Conservation (phyloP, 2,888 invertebrate species). For the Andrena marginata region DNA sequence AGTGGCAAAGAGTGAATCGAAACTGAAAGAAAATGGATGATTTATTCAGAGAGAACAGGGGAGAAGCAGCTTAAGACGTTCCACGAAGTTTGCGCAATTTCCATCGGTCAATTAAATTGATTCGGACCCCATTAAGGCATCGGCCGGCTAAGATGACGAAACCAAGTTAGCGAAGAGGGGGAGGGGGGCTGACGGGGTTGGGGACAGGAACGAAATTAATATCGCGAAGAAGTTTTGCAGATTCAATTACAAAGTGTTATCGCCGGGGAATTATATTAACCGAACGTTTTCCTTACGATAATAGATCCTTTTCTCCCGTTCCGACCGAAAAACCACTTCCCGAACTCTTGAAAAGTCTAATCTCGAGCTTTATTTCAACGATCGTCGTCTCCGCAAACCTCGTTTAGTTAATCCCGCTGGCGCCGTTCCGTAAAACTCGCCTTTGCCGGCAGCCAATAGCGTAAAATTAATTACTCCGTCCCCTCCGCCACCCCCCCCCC, state of each 20-base stretch:
- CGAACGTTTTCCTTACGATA: constrained; percentile 39
- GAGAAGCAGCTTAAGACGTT: neutral
- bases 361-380: constrained; percentile 61
- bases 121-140: constrained; percentile 20
- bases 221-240: constrained; percentile 39
- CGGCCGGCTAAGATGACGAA: constrained; percentile 11
- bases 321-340: constrained; percentile 35
- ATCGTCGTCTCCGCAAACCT: constrained; percentile 52
- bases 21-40: neutral
- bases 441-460: constrained; percentile 57
- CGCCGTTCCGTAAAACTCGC: constrained; percentile 58
- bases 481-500: neutral
- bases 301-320: constrained; percentile 40
- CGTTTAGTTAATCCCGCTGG: constrained; percentile 63
- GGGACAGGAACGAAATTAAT: constrained; percentile 41
- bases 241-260: constrained; percentile 59
- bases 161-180: neutral
- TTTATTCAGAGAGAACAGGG: neutral
- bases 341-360: constrained; percentile 57
- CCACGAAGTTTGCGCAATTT: constrained; percentile 24
- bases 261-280: constrained; percentile 51
- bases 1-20: neutral
- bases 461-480: constrained; percentile 70
- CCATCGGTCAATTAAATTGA: constrained; percentile 48
- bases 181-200: neutral